phyloP scores from a whole-genome alignment of 2,113 vertebrate genomes.

The Cnemophilus loriae region DNA sequence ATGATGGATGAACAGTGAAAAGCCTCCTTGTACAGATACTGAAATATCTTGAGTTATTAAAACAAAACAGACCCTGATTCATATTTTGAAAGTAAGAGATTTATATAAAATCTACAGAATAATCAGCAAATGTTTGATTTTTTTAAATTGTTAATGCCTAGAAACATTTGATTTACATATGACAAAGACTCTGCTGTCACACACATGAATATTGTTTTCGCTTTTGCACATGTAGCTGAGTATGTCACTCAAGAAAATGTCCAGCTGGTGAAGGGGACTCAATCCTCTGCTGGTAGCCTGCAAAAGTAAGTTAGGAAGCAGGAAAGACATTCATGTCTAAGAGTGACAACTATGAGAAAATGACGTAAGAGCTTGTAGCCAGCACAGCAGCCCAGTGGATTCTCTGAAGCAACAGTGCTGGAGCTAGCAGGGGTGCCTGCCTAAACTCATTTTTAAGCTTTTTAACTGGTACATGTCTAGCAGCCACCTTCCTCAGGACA shows the following conservation, averaged over 20 bases:
- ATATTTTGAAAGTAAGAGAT: background rate
- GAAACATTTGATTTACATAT: background rate
- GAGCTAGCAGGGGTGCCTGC: background rate
- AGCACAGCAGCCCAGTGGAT: background rate
- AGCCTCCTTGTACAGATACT: background rate
- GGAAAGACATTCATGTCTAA: background rate
- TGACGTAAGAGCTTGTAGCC: rapidly evolving
- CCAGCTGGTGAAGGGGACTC: background rate
- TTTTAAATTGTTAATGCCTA: background rate
- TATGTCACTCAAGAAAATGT: background rate
- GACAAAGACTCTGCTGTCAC: background rate
- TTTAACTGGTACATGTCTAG: background rate
- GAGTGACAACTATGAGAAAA: background rate
- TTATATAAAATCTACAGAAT: background rate
- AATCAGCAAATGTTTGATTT: background rate
- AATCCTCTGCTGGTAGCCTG: background rate
- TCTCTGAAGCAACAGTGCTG: background rate
- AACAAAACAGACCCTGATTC: background rate
- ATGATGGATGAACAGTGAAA: background rate
- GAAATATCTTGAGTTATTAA: background rate
- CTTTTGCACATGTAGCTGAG: background rate
- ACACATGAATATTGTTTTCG: background rate
- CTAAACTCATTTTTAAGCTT: background rate
- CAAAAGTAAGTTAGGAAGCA: background rate
- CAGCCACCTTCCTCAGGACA: background rate